phyloP scores from a whole-genome alignment of 2,113 vertebrate species.

The Ailuropoda melanoleuca region DNA sequence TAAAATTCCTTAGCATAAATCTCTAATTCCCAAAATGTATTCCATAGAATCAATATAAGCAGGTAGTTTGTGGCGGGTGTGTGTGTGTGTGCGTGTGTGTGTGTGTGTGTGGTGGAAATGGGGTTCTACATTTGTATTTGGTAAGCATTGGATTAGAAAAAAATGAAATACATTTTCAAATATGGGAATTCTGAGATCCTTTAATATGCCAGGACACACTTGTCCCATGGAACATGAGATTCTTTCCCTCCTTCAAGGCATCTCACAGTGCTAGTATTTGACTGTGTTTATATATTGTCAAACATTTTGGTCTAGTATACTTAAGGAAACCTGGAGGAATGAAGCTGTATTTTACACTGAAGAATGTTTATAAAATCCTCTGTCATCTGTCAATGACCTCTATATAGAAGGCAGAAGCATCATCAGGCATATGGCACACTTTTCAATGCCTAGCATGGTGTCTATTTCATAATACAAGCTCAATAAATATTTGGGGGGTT shows the following conservation, averaged over 20 bases:
- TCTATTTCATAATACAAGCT: not conserved
- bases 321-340: not conserved
- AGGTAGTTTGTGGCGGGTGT: not conserved
- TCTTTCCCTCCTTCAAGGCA: not conserved
- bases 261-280: not conserved
- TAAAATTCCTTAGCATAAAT: constrained; percentile 21
- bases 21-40: not conserved
- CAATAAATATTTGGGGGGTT: not conserved
- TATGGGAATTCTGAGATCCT: not conserved
- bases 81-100: too few relatives aligned
- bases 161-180: not conserved
- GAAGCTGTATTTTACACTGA: not conserved
- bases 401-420: constrained; percentile 13
- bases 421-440: not conserved
- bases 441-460: not conserved
- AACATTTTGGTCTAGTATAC: not conserved
- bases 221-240: not conserved
- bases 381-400: not conserved
- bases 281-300: not conserved
- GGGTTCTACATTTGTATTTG: not conserved
- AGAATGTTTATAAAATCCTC: not conserved
- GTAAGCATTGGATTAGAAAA: not conserved
- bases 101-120: too few relatives aligned
- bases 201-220: not conserved
- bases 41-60: not conserved